A percentile compares a stretch with the other conserved stretches of the same genome.
Evolutionary conservation across 2,797 vertebrate genomes (phyloP).

Genomic region (Ctenosaura bakeri): DNA sequence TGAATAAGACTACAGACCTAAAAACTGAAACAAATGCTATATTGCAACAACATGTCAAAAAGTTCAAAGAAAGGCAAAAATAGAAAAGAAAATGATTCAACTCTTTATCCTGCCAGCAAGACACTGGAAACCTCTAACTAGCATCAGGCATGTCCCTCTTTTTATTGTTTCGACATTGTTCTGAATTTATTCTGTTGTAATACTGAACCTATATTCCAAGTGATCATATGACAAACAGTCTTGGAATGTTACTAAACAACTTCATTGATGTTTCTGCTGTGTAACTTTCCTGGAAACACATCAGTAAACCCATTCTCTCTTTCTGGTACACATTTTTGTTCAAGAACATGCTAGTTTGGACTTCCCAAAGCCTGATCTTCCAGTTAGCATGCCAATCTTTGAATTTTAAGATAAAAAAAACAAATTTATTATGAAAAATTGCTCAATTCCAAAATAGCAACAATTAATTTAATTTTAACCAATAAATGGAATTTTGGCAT

Average conservation of each 20-base stretch:
- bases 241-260: conserved; percentile 49
- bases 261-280: conserved; percentile 56
- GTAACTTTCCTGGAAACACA: conserved; percentile 51
- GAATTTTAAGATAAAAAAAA: conserved; percentile 45
- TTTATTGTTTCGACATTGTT: conserved; percentile 48
- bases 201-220: conserved; percentile 50
- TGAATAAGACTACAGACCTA: neutral
- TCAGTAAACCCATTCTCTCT: conserved; percentile 36
- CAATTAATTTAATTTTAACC: conserved; percentile 44
- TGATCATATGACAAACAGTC: conserved; percentile 53
- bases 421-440: conserved; percentile 50
- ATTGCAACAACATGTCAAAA: conserved; percentile 54
- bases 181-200: conserved; percentile 50
- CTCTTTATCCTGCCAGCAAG: conserved; percentile 40
- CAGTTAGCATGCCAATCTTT: conserved; percentile 39
- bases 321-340: conserved; percentile 33
- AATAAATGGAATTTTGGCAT: conserved; percentile 49
- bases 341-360: conserved; percentile 22
- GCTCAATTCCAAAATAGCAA: conserved; percentile 38
- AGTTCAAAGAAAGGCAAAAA: conserved; percentile 11
- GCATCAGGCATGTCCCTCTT: conserved; percentile 20
- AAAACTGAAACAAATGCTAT: conserved; percentile 36
- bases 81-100: conserved; percentile 14
- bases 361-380: conserved; percentile 37
- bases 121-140: conserved; percentile 48